A percentile compares a stretch with the other conserved stretches of the same genome.
phyloP scores from a whole-genome alignment of 2,113 vertebrate genomes.

The Suncus etruscus region DNA sequence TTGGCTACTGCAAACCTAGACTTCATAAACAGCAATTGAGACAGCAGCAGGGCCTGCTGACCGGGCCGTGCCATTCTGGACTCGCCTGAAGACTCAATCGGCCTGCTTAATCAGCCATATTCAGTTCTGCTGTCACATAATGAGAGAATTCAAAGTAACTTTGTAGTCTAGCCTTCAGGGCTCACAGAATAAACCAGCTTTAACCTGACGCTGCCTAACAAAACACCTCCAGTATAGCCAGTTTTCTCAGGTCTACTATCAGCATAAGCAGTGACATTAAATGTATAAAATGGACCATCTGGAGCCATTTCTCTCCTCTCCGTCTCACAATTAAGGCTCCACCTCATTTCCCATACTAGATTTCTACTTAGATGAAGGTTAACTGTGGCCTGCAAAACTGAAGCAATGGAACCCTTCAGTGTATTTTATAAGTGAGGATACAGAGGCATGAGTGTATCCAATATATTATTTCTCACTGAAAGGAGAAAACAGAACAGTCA shows the following conservation, averaged over 20 bases:
- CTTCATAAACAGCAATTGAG: not conserved
- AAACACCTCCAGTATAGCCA: constrained; percentile 39
- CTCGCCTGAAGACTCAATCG: too few relatives aligned
- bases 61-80: too few relatives aligned
- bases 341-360: not conserved
- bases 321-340: not conserved
- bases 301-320: constrained; percentile 6
- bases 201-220: not conserved
- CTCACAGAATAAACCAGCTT: too few relatives aligned
- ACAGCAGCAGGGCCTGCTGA: not conserved
- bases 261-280: not conserved
- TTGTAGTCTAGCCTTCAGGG: not conserved
- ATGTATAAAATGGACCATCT: constrained; percentile 20
- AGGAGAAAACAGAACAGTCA: too few relatives aligned
- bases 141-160: too few relatives aligned
- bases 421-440: constrained; percentile 19
- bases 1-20: constrained; percentile 47
- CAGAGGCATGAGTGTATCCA: not conserved
- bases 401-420: not conserved
- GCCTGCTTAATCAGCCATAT: too few relatives aligned
- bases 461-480: not conserved
- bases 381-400: not conserved
- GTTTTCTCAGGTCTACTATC: constrained; percentile 37
- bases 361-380: not conserved
- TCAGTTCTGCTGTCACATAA: too few relatives aligned